phyloP scores from a whole-genome alignment of 1,140 invertebrate species.

The Condylostylus longicornis region DNA sequence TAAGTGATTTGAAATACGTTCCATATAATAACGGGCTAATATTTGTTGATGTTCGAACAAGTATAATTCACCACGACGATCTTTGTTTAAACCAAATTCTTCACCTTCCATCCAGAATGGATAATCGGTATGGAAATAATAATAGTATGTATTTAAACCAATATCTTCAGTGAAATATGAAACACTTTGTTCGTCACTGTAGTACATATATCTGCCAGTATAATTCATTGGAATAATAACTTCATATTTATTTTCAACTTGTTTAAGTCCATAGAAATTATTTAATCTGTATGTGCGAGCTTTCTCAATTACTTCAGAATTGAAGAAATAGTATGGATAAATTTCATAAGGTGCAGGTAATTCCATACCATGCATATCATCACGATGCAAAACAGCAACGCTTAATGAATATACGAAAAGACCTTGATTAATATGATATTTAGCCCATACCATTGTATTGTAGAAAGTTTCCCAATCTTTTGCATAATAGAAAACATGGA shows the following conservation, averaged over 20 bases:
- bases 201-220: slow-evolving; percentile 34
- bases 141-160: slow-evolving; percentile 48
- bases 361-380: slow-evolving; percentile 35
- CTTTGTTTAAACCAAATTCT: slow-evolving; percentile 32
- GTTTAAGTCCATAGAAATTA: slow-evolving; percentile 21
- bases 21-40: slow-evolving; percentile 43
- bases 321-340: slow-evolving; percentile 39
- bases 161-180: slow-evolving; percentile 54
- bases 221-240: slow-evolving; percentile 36
- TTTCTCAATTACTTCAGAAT: slow-evolving; percentile 35
- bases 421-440: slow-evolving; percentile 36
- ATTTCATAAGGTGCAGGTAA: slow-evolving; percentile 42
- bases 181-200: slow-evolving; percentile 40
- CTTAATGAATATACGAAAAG: slow-evolving; percentile 38
- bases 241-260: slow-evolving; percentile 22
- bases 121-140: slow-evolving; percentile 43
- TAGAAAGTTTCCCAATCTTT: slow-evolving; percentile 43
- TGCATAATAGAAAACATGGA: slow-evolving; percentile 38
- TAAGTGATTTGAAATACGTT: slow-evolving; percentile 41
- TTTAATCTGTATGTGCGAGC: slow-evolving; percentile 37
- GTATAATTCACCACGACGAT: slow-evolving; percentile 40
- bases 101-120: slow-evolving; percentile 43
- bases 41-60: slow-evolving; percentile 41
- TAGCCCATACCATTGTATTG: slow-evolving; percentile 36
- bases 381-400: slow-evolving; percentile 35